Conservation (phyloP, 2,113 vertebrate genomes). For the Talpa occidentalis region DNA sequence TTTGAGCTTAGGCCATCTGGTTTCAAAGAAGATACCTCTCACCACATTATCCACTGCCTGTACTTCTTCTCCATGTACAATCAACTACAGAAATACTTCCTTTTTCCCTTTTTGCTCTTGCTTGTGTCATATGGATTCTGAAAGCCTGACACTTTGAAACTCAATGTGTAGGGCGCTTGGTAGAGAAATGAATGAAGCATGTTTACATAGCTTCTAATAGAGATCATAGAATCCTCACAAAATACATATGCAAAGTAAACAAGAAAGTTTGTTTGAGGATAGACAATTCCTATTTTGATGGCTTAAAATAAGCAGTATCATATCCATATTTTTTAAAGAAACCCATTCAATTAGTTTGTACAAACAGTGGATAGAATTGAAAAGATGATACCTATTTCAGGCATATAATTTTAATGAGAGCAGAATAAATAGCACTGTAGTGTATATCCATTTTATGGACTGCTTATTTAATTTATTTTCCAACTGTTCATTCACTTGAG, state of each 20-base stretch:
- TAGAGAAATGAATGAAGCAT: not conserved
- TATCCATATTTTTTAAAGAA: not conserved
- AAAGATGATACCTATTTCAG: not conserved
- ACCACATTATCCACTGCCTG: not conserved
- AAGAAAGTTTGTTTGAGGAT: not conserved
- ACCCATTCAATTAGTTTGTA: not conserved
- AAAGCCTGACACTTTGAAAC: not conserved
- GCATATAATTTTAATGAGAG: not conserved
- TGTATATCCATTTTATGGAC: not conserved
- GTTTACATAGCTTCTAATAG: not conserved
- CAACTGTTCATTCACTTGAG: slow-evolving; percentile 10
- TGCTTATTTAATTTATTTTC: not conserved
- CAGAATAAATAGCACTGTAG: not conserved
- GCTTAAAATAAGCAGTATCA: not conserved
- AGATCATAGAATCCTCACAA: not conserved
- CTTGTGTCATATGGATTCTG: not conserved
- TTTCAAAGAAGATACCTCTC: slow-evolving; percentile 6
- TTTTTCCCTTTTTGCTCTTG: not conserved
- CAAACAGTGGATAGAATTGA: not conserved
- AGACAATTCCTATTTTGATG: slow-evolving; percentile 1
- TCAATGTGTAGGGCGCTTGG: not conserved
- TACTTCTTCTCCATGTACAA: not conserved
- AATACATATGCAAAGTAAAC: not conserved
- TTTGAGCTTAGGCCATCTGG: not conserved
- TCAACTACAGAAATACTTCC: not conserved